Evolutionary conservation across 2,888 invertebrate species (phyloP).

Genomic region (Stratiomys singularior): DNA sequence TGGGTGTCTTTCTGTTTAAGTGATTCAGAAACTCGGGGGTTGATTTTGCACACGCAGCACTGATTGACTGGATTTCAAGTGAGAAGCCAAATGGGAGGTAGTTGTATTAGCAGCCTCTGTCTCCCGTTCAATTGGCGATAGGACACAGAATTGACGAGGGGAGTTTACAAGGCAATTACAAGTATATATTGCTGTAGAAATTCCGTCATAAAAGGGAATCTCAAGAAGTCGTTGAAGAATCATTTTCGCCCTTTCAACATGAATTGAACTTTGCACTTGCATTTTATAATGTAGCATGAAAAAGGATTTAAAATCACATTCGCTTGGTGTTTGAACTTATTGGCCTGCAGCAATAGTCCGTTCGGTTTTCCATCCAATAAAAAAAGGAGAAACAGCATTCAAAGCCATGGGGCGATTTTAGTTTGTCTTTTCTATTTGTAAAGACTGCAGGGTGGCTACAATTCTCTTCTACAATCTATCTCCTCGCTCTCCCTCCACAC

Average conservation of each 20-base stretch:
- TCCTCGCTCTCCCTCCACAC: slow-evolving; percentile 19
- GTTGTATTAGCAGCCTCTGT: not conserved
- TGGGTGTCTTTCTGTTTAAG: slow-evolving; percentile 29
- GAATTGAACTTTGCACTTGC: not conserved
- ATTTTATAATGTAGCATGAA: not conserved
- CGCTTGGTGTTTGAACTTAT: slow-evolving; percentile 26
- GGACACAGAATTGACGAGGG: not conserved
- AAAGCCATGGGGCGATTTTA: slow-evolving; percentile 11
- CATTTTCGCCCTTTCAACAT: not conserved
- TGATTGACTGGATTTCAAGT: not conserved
- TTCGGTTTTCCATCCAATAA: slow-evolving; percentile 21
- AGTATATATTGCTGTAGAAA: slow-evolving; percentile 22
- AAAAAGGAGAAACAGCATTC: slow-evolving; percentile 12
- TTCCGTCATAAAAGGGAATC: not conserved
- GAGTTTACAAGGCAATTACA: slow-evolving; percentile 48
- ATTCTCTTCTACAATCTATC: not conserved
- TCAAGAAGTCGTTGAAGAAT: not conserved
- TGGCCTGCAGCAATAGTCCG: not conserved
- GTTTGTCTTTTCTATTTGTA: slow-evolving; percentile 14
- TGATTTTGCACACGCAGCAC: slow-evolving; percentile 46
- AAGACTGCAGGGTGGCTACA: not conserved
- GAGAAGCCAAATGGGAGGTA: not conserved
- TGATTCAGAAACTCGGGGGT: slow-evolving; percentile 40
- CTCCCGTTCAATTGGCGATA: not conserved
- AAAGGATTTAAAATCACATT: not conserved